Evolutionary conservation across 2,113 vertebrate species (phyloP), one percentile per base, ranked within the genome.

Genomic region (Paedocypris sp.): DNA sequence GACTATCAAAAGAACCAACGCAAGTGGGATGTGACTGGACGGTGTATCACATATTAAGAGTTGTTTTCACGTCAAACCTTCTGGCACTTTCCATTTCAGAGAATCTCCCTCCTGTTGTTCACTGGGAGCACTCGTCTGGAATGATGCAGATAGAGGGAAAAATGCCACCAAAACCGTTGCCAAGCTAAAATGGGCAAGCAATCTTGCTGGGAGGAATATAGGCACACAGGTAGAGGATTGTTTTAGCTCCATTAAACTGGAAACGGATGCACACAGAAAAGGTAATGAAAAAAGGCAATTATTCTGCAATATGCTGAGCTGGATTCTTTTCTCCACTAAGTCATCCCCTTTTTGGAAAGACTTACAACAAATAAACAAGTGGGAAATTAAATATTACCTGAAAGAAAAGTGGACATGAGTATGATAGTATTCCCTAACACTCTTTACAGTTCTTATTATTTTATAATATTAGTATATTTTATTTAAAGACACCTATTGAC

Each of bases 181-280:
- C 35, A 56, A 23, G 35, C 35, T n/a, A 29, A 56, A 56, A 41
- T 25, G 52, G 52, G 41, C 52, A 56, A 46, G 25, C 42, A 57
- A 31, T 41, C 35, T 39, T 38, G 52, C 52, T 26, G 5, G 35
- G 26, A 29, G 23, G 16, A 43, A 57, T 57, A 57, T 31, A 20
- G 38, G 15, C 36, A 39, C 35, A 39, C 51, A 56, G 52, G 53
- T 31, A 58, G 53, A 58, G 26, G 39, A 58, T 58, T 58, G 26
- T 43, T 56, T 56, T 29, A 56, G 52, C 53, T 58, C 39, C 39
- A 58, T 58, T 58, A 58, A 58, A 43, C 53, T 58, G 38, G 23
- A 56, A 56, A 56, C 41, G 52, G 53, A 58, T 58, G 53, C 12
- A 31, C 26, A 43, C 31, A 43, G 26, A 58, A 42, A 43, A 15